phyloP scores from a whole-genome alignment of 2,888 invertebrate genomes.

The Macaria notata region DNA sequence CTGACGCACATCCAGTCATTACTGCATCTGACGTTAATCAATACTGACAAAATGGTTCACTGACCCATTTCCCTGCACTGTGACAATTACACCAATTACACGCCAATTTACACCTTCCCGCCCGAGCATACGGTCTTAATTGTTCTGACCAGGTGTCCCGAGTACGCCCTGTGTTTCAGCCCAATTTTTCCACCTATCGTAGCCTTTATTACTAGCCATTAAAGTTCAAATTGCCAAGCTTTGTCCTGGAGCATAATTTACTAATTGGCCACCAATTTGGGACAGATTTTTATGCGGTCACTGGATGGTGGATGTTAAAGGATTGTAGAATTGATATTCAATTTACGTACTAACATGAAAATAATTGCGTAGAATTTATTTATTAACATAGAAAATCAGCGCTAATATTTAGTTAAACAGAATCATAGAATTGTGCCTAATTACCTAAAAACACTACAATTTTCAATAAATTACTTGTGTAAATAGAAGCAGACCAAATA shows the following conservation, averaged over 20 bases:
- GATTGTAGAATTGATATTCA: no score
- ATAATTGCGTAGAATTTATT: no score
- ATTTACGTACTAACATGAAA: no score
- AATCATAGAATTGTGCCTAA: no score
- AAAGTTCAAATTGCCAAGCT: conserved; percentile 6
- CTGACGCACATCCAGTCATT: conserved; percentile 58
- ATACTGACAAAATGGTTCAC: conserved; percentile 45
- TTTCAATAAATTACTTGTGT: no score
- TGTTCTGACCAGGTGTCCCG: no score
- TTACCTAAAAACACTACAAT: no score
- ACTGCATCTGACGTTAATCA: conserved; percentile 64
- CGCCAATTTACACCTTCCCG: conserved; percentile 17
- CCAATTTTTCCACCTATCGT: background rate
- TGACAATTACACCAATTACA: conserved; percentile 42
- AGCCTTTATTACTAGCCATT: background rate
- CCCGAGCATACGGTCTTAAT: conserved; percentile 14
- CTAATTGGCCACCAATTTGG: conserved; percentile 11
- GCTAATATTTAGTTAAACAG: no score
- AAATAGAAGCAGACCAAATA: no score
- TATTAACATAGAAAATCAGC: no score
- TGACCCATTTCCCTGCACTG: conserved; percentile 33
- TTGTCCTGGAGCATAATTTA: background rate
- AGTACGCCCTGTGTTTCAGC: background rate
- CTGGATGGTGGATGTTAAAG: no score
- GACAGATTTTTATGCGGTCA: background rate